Evolutionary conservation across 2,113 vertebrate genomes (phyloP).

Genomic region (Geococcyx californianus): DNA sequence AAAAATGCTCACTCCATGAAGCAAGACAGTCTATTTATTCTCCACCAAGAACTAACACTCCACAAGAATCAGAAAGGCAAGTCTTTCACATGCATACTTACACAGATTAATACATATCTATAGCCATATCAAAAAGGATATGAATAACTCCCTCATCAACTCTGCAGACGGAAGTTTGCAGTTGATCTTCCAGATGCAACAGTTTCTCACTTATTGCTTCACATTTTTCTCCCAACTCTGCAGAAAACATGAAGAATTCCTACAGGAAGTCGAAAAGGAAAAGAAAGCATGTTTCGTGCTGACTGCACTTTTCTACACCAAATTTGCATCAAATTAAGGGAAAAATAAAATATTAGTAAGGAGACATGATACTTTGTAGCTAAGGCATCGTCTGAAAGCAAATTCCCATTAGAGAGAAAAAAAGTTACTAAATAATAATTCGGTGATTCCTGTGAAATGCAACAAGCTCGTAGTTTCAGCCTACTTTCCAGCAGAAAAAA

Average conservation of each 20-base stretch:
- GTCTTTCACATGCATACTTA: background rate
- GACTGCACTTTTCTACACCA: background rate
- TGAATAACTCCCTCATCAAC: conserved; percentile 82
- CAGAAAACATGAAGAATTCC: conserved; percentile 66
- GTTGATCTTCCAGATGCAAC: conserved; percentile 83
- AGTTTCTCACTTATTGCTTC: conserved; percentile 79
- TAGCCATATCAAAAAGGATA: conserved; percentile 81
- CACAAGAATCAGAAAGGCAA: background rate
- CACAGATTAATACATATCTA: background rate
- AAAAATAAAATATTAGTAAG: conserved; percentile 22
- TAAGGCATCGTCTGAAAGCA: conserved; percentile 7
- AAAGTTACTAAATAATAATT: background rate
- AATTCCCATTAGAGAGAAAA: background rate
- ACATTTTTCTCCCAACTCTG: conserved; percentile 71
- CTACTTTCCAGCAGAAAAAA: conserved; percentile 10
- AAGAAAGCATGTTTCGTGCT: background rate
- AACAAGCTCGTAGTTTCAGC: background rate
- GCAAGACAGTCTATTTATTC: background rate
- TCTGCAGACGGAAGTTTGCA: conserved; percentile 78
- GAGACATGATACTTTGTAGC: background rate
- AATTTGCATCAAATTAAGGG: conserved; percentile 4
- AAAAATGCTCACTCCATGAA: background rate
- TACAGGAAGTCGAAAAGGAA: conserved; percentile 42
- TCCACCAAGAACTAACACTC: background rate
- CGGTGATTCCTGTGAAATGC: background rate